Conservation (phyloP, 2,797 vertebrate species). For the Poeciliopsis presidionis region DNA sequence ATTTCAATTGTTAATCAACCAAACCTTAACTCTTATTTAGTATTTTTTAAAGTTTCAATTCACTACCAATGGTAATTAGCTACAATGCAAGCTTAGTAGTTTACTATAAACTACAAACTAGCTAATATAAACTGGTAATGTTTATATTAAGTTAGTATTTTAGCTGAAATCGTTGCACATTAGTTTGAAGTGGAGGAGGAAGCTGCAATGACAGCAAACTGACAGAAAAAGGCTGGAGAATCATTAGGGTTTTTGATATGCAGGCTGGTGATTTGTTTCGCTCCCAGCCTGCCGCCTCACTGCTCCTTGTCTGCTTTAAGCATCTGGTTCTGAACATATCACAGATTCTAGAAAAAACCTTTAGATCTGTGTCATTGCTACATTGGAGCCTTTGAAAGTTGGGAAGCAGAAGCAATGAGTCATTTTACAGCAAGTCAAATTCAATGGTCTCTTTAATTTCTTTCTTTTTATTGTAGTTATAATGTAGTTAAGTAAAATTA, state of each 20-base stretch:
- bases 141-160: not conserved
- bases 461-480: not conserved
- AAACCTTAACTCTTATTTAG: not conserved
- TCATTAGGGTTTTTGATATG: not conserved
- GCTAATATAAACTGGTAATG: not conserved
- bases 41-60: not conserved
- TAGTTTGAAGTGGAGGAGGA: not conserved
- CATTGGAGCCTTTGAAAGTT: slow-evolving; percentile 19
- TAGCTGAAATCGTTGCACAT: not conserved
- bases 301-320: not conserved
- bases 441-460: not conserved
- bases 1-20: not conserved
- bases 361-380: slow-evolving; percentile 19
- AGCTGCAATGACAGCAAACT: no score
- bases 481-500: not conserved
- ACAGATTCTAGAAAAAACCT: slow-evolving; percentile 11
- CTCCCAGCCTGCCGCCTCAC: slow-evolving; percentile 2
- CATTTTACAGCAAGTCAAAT: slow-evolving; percentile 30
- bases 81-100: not conserved
- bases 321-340: slow-evolving; percentile 20
- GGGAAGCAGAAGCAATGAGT: slow-evolving; percentile 43
- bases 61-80: not conserved
- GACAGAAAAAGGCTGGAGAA: not conserved
- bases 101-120: not conserved
- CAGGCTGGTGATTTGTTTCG: not conserved